These are phyloP conservation scores for Engystomops pustulosus DNA, from an alignment of 2,113 vertebrate species.

Conservation along the genomic window DNA sequence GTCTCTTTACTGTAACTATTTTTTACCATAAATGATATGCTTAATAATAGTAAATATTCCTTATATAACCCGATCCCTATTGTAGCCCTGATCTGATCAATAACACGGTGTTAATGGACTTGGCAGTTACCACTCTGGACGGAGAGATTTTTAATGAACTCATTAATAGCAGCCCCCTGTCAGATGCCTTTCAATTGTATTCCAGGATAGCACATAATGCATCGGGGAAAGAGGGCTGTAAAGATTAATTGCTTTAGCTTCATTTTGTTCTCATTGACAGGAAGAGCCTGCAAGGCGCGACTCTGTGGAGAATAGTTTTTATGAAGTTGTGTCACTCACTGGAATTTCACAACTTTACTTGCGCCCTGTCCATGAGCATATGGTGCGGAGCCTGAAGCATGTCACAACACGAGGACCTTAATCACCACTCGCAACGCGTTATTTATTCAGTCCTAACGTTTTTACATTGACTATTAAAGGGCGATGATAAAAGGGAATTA, in stretches of 20 bases:
- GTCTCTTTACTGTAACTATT: too few species aligned
- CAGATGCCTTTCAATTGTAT: slow-evolving; percentile 40
- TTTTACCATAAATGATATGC: neutral
- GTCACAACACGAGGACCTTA: neutral
- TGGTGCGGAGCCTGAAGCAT: slow-evolving; percentile 16
- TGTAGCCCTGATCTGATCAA: neutral
- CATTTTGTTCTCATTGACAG: slow-evolving; percentile 56
- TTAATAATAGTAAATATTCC: neutral
- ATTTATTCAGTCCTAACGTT: too few species aligned
- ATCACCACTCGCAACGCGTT: slow-evolving; percentile 5
- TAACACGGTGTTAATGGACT: slow-evolving; percentile 27
- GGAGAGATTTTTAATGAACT: slow-evolving; percentile 49
- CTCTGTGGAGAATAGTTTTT: slow-evolving; percentile 50
- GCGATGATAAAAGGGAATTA: too few species aligned
- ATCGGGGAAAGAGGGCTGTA: slow-evolving; percentile 48
- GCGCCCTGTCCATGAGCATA: slow-evolving; percentile 44
- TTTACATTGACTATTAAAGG: neutral
- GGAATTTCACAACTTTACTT: slow-evolving; percentile 44
- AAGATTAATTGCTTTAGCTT: slow-evolving; percentile 56
- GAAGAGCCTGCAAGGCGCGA: slow-evolving; percentile 42
- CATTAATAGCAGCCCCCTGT: slow-evolving; percentile 42
- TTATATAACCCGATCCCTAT: neutral
- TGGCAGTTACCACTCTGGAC: slow-evolving; percentile 38
- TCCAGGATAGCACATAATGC: slow-evolving; percentile 49
- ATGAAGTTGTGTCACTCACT: slow-evolving; percentile 57